These are phyloP conservation scores for Willowsia nigromaculata DNA, from an alignment of 2,888 invertebrate genomes.

Conservation along the genomic window DNA sequence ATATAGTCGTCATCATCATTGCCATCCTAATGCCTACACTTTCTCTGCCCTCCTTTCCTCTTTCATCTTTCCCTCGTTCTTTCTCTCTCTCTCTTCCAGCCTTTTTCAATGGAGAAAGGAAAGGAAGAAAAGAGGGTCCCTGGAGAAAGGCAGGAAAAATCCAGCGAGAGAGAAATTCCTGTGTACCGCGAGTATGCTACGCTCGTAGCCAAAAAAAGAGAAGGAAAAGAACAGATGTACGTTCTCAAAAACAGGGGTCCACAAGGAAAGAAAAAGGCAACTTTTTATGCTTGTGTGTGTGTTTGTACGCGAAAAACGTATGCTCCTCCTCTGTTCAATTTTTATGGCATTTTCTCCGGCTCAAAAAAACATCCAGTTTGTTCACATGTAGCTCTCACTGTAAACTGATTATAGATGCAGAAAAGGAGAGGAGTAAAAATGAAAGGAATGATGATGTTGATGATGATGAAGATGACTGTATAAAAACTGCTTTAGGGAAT, in stretches of 20 bases:
- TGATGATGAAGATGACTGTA: slow-evolving; percentile 23
- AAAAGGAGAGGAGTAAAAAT: slow-evolving; percentile 1
- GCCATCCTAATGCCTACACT: background rate
- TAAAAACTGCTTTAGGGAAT: slow-evolving; percentile 18
- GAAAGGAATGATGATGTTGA: slow-evolving; percentile 37
- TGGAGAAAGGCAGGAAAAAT: slow-evolving; percentile 62
- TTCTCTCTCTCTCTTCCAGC: background rate
- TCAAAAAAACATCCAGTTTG: background rate
- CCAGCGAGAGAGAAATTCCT: slow-evolving; percentile 32
- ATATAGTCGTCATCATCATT: background rate
- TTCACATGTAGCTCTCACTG: background rate
- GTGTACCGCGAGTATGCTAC: background rate
- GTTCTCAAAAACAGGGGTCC: background rate
- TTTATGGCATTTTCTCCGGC: background rate
- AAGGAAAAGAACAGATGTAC: slow-evolving; percentile 27
- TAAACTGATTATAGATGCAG: slow-evolving; percentile 25
- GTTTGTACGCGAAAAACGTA: too few relatives aligned
- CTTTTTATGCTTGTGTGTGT: too few relatives aligned
- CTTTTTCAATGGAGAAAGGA: slow-evolving; percentile 44
- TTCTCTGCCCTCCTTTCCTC: slow-evolving; percentile 32
- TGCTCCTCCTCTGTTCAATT: background rate
- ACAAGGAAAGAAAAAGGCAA: slow-evolving; percentile 8
- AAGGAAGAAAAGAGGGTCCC: slow-evolving; percentile 40
- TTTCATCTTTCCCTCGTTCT: slow-evolving; percentile 35
- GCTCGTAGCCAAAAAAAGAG: background rate